Evolutionary conservation across 2,888 invertebrate genomes (phyloP).

Genomic region (Nycteola revayana): DNA sequence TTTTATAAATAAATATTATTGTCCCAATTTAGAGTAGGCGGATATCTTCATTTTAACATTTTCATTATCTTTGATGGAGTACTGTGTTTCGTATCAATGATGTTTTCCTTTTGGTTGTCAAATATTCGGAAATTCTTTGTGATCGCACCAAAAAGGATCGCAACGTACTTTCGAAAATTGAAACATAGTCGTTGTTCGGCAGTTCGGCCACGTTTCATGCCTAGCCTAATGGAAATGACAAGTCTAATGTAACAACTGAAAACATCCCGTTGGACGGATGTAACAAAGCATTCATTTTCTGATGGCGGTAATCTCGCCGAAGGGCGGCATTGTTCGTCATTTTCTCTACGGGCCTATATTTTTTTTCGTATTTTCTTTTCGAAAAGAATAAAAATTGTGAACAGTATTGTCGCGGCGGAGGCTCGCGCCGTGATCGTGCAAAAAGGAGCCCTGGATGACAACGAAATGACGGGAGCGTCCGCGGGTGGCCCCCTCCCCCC

Average conservation of each 20-base stretch:
- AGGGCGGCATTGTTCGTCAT: constrained; percentile 79
- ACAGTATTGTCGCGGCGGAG: constrained; percentile 77
- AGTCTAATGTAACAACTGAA: constrained; percentile 76
- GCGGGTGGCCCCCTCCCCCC: constrained; percentile 62
- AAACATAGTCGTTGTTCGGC: constrained; percentile 50
- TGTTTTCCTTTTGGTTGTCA: constrained; percentile 9
- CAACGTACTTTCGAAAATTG: constrained; percentile 45
- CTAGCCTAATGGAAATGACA: constrained; percentile 69
- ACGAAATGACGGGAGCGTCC: constrained; percentile 77
- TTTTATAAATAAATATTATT: no score
- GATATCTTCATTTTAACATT: background rate
- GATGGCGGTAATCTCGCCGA: constrained; percentile 80
- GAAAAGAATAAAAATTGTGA: constrained; percentile 76
- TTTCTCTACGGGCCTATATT: constrained; percentile 57
- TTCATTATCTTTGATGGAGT: constrained; percentile 5
- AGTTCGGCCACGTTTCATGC: constrained; percentile 61
- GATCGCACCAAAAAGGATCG: constrained; percentile 25
- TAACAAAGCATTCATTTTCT: constrained; percentile 80
- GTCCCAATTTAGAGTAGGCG: no score
- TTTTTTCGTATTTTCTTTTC: constrained; percentile 69
- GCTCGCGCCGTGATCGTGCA: constrained; percentile 71
- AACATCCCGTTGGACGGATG: constrained; percentile 68
- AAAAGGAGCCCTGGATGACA: constrained; percentile 77
- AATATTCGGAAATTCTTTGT: constrained; percentile 17
- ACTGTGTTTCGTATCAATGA: background rate